Base-by-base conservation (phyloP, 1,140 invertebrate species). In the Tribolium castaneum region DNA sequence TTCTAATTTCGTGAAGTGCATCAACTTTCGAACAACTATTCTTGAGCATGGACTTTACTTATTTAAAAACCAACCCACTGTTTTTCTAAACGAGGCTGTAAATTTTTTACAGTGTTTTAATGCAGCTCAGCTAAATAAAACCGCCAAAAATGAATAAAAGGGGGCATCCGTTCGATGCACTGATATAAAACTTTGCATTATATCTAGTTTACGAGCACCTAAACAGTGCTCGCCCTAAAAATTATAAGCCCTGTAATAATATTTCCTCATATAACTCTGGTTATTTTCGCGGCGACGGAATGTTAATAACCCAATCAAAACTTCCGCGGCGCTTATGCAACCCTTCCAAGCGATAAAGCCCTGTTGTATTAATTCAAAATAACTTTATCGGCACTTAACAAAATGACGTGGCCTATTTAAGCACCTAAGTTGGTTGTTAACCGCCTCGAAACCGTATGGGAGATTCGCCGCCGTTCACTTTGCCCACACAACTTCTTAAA, bases 301-400 rank as follows among this genome's bases (percentile, higher is more conserved):
- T 73, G 71, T 73, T 73, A 73, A 73, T 73, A 54, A 52, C 45
- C 71, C 71, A 73, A 73, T 73, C 71, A 73, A 73, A 73, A 73
- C 71, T 73, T 73, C 71, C 71, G 49, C 70, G 50, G 22, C 45
- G 50, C 52, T 52, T 66, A 35, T 35, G 30, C 59, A 51, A 73
- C 71, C 71, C 71, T 73, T 54, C 49, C 49, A 50, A 51, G 30
- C 45, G 71, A 73, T 73, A 73, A 73, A 73, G 71, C 51, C 16
- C 34, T 34, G 71, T 73, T 73, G 71, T 59, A 76, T 76, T 76
- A 76, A 76, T 76, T 62, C 56, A 76, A 76, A 76, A 62, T 76
- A 76, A 76, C 56, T 76, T 76, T 76, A 76, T 76, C 62, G 54
- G 54, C 56, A 76, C 74, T 76, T 62, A 62, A 62, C 35, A 50